Evolutionary conservation across 2,888 invertebrate species (phyloP).

Genomic region (Aleiodes alternator): DNA sequence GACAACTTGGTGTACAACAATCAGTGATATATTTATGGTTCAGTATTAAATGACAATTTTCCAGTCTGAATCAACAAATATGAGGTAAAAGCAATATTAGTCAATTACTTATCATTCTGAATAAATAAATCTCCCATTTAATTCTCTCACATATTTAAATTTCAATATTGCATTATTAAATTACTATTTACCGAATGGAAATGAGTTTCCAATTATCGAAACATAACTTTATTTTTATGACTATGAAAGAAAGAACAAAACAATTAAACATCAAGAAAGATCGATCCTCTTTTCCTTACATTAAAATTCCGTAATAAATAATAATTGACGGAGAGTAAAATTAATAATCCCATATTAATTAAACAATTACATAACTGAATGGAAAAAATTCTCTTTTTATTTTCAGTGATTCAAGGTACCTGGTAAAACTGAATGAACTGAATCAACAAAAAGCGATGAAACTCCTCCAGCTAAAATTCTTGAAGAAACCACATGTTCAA

Average conservation of each 20-base stretch:
- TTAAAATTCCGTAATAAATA: too few species aligned
- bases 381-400: neutral
- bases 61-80: neutral
- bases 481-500: neutral
- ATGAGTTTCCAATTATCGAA: too few species aligned
- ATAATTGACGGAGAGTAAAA: neutral
- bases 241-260: too few species aligned
- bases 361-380: neutral
- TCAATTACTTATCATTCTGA: too few species aligned
- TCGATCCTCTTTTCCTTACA: too few species aligned
- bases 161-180: too few species aligned
- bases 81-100: neutral
- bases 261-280: too few species aligned
- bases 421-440: neutral
- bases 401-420: neutral
- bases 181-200: too few species aligned
- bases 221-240: too few species aligned
- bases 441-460: neutral
- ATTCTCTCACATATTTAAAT: too few species aligned
- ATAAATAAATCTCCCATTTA: too few species aligned
- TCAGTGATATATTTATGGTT: neutral
- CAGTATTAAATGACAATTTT: neutral
- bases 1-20: neutral
- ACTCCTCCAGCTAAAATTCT: neutral
- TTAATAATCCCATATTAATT: neutral